Percentiles rank a stretch among this genome's conserved stretches.
These are phyloP conservation scores for Drosophila rhopaloa DNA, from an alignment of 1,140 invertebrate species.

Conservation along the genomic window DNA sequence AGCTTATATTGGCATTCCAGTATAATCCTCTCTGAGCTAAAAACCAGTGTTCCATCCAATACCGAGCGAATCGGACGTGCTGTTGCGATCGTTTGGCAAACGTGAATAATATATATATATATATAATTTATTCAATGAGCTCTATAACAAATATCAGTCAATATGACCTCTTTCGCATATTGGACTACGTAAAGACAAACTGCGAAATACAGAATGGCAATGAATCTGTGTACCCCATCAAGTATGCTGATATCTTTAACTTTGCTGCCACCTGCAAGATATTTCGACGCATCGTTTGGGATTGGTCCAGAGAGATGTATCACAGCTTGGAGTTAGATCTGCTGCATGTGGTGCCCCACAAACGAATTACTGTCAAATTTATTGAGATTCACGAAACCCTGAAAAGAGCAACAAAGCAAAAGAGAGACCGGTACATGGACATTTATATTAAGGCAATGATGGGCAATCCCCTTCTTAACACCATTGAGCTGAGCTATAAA, in stretches of 20 bases:
- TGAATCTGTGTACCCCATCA: background rate
- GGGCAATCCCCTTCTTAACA: background rate
- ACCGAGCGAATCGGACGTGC: background rate
- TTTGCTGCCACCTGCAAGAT: conserved; percentile 5
- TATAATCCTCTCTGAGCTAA: background rate
- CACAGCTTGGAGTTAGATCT: background rate
- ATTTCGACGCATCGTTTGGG: background rate
- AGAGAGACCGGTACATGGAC: conserved; percentile 5
- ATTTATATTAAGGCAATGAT: background rate
- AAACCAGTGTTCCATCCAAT: background rate
- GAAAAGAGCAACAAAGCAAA: background rate
- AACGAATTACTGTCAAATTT: conserved; percentile 1
- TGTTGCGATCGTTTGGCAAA: background rate
- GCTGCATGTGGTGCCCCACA: background rate
- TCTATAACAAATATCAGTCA: conserved; percentile 1
- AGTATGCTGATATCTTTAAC: conserved; percentile 27
- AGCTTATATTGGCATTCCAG: background rate
- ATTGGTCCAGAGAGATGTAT: conserved; percentile 16
- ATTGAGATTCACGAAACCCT: background rate
- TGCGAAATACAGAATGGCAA: conserved; percentile 3
- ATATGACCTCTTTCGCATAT: conserved; percentile 1
- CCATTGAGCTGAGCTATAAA: background rate
- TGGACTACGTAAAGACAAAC: conserved; percentile 4
- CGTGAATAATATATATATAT: background rate
- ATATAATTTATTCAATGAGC: background rate